Evolutionary conservation across 2,113 vertebrate genomes (phyloP).

Genomic region (Artemisiospiza belli): DNA sequence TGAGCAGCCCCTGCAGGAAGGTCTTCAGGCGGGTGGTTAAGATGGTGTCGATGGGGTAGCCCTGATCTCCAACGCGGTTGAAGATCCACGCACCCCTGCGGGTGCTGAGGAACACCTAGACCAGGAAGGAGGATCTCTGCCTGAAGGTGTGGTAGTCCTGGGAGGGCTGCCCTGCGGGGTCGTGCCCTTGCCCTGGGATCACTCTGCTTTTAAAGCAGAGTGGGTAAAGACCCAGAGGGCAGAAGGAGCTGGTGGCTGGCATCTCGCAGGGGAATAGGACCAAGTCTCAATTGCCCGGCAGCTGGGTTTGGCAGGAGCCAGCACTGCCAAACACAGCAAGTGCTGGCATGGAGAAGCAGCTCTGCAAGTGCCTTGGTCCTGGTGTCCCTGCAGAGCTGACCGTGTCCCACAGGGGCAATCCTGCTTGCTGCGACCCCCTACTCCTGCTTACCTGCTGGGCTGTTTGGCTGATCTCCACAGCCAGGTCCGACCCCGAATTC

Average conservation of each 20-base stretch:
- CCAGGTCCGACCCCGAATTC: slow-evolving; percentile 89
- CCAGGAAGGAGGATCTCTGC: not conserved
- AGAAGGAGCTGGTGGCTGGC: not conserved
- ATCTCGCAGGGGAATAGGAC: not conserved
- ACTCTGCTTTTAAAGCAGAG: not conserved
- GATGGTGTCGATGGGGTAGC: slow-evolving; percentile 33
- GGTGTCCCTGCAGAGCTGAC: not conserved
- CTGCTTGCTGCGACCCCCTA: fast-evolving
- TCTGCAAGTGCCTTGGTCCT: not conserved
- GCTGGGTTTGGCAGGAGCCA: not conserved
- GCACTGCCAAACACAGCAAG: fast-evolving
- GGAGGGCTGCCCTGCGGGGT: fast-evolving
- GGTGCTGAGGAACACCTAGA: slow-evolving; percentile 91
- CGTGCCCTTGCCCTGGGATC: not conserved
- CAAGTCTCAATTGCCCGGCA: not conserved
- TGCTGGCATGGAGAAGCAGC: fast-evolving
- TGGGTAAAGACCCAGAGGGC: not conserved
- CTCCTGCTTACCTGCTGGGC: slow-evolving; percentile 81
- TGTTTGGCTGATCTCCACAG: slow-evolving; percentile 86
- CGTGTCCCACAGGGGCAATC: not conserved
- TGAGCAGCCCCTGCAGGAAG: not conserved
- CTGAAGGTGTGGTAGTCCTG: not conserved
- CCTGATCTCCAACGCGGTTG: slow-evolving; percentile 73
- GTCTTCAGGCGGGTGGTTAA: not conserved
- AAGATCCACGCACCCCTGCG: slow-evolving; percentile 85